phyloP scores from a whole-genome alignment of 2,888 invertebrate genomes.

The Napeogenes sylphis region DNA sequence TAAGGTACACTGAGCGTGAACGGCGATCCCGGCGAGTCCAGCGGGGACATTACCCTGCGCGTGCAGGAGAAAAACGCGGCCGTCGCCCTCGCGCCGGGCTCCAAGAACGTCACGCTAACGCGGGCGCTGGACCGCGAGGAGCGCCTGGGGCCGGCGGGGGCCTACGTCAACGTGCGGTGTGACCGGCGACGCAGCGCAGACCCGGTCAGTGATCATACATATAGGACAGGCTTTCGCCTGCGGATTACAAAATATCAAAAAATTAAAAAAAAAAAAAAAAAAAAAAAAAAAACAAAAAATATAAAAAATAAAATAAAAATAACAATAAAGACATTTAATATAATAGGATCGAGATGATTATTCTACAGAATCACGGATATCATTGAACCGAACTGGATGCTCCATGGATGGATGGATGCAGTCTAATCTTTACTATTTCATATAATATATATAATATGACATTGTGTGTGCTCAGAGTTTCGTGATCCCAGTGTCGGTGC shows the following conservation, averaged over 20 bases:
- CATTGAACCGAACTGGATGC: too few species aligned
- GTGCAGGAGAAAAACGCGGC: slow-evolving; percentile 88
- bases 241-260: too few species aligned
- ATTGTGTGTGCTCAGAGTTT: slow-evolving; percentile 76
- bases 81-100: slow-evolving; percentile 84
- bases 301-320: too few species aligned
- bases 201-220: slow-evolving; percentile 73
- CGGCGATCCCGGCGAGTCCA: slow-evolving; percentile 86
- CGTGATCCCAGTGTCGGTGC: slow-evolving; percentile 87
- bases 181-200: slow-evolving; percentile 87
- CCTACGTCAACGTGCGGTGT: slow-evolving; percentile 91
- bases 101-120: slow-evolving; percentile 88
- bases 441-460: neutral
- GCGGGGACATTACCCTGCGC: slow-evolving; percentile 88
- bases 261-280: too few species aligned
- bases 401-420: too few species aligned
- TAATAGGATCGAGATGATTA: neutral
- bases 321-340: neutral
- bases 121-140: slow-evolving; percentile 91
- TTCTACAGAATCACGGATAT: neutral
- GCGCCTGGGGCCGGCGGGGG: slow-evolving; percentile 87
- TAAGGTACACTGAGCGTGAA: slow-evolving; percentile 84
- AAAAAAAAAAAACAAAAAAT: too few species aligned
- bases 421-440: too few species aligned
- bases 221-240: neutral